Base-by-base conservation (phyloP, 2,797 vertebrate species). In the Danio jaintianensis region DNA sequence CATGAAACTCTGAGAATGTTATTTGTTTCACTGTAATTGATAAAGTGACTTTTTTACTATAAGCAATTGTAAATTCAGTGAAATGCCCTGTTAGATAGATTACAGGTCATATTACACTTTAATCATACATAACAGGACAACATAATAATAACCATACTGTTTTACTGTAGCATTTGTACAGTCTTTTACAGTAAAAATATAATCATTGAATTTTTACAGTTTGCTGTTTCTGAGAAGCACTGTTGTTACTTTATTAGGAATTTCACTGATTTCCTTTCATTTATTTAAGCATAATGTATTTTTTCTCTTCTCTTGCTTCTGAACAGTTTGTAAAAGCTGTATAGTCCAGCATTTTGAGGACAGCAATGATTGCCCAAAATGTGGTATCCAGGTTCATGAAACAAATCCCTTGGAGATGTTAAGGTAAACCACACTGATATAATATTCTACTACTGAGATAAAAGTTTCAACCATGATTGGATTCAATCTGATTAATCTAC, bases 341-440 rank as follows among this genome's bases (percentile, higher is more conserved):
- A 99, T 99, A 5, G 97, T 98, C 89, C 97, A 99, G 86, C 98
- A 99, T 93, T 99, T 99, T 90, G 98, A 99, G 95, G 98, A 99
- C 84, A 98, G 97, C 80, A 99, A 99, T 80, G 98, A 99, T 89
- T 99, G 98, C 90, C 98, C 98, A 13, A 95, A 95, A 83, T 99
- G 97, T 95, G 97, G 97, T 85, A 97, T 97, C 86, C 98, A 99
- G 92, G 98, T 99, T 81, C 98, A 99, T 38, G 98, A 99, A 93
- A 99, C 98, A 61, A 99, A 99, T 91, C 98, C 98, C 12, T 94
- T 99, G 92, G 98, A 99, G 95, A 99, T 99, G 98, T 94, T 99
- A 90, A 95, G 98, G 98, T 98, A 92, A 80, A 70, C 75, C 16
- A 45, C 67, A 70, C 13, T 42, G 8, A 42, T 59, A 62, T 52